phyloP scores from a whole-genome alignment of 2,113 vertebrate genomes.

The Corythaeola cristata region DNA sequence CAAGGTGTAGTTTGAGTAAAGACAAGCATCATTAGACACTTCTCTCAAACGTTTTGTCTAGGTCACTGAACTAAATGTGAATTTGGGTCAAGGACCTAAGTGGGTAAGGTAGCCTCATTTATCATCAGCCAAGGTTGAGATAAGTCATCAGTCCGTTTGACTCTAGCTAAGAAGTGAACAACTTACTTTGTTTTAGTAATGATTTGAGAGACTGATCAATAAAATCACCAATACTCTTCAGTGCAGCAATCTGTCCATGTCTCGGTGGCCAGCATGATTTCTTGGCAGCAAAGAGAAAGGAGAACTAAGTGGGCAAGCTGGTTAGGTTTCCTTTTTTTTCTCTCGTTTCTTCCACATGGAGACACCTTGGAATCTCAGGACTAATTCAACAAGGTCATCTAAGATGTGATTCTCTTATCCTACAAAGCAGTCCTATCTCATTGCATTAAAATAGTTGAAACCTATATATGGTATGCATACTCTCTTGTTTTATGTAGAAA shows the following conservation, averaged over 20 bases:
- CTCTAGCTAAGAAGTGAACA: slow-evolving; percentile 66
- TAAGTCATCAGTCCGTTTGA: slow-evolving; percentile 67
- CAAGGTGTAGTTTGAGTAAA: slow-evolving; percentile 25
- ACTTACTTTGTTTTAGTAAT: slow-evolving; percentile 71
- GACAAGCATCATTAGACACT: slow-evolving; percentile 65
- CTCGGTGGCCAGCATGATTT: not conserved
- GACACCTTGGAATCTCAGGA: slow-evolving; percentile 3
- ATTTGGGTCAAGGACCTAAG: slow-evolving; percentile 72
- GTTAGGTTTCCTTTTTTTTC: not conserved
- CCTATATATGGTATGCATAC: not conserved
- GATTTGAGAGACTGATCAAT: slow-evolving; percentile 74
- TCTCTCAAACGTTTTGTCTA: slow-evolving; percentile 41
- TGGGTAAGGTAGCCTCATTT: slow-evolving; percentile 57
- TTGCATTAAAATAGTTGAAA: not conserved
- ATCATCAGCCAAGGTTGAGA: slow-evolving; percentile 60
- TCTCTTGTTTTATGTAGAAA: not conserved
- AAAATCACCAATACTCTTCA: slow-evolving; percentile 65
- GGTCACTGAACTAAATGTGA: slow-evolving; percentile 59
- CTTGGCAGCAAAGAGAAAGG: not conserved
- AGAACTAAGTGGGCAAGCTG: not conserved
- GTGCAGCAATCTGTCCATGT: slow-evolving; percentile 47
- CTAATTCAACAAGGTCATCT: not conserved
- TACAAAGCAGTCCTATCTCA: not conserved
- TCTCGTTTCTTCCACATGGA: not conserved
- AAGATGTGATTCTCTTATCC: not conserved